These are phyloP conservation scores for Anas capensis DNA, from an alignment of 2,797 vertebrate species.

Conservation along the genomic window DNA sequence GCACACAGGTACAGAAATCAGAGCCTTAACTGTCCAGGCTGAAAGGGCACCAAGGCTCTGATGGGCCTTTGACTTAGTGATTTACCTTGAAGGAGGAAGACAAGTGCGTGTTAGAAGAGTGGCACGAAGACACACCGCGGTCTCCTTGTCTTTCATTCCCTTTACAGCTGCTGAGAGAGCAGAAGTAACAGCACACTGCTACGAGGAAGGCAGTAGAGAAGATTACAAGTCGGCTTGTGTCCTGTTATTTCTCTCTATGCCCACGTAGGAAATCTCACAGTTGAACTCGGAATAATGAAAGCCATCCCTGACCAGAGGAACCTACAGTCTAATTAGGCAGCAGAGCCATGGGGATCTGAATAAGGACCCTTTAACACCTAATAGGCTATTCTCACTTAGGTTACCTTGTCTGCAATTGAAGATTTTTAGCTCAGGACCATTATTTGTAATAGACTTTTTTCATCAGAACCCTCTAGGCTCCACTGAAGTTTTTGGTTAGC, in stretches of 20 bases:
- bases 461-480: not conserved
- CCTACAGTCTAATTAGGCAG: not conserved
- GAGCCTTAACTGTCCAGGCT: not conserved
- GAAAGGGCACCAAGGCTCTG: not conserved
- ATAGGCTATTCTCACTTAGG: not conserved
- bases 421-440: not conserved
- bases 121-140: accelerated
- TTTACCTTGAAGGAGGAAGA: not conserved
- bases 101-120: not conserved
- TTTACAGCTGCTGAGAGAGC: not conserved
- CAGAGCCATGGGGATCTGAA: not conserved
- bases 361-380: not conserved
- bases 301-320: not conserved
- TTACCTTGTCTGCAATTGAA: not conserved
- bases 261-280: not conserved
- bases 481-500: not conserved
- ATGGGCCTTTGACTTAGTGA: not conserved
- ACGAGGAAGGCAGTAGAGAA: not conserved
- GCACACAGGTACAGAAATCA: not conserved
- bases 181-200: not conserved
- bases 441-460: not conserved
- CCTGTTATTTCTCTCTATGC: not conserved
- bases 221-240: not conserved
- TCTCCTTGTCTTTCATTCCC: not conserved
- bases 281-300: not conserved